Evolutionary conservation across 2,113 vertebrate species (phyloP).

Genomic region (Chaetops frenatus): DNA sequence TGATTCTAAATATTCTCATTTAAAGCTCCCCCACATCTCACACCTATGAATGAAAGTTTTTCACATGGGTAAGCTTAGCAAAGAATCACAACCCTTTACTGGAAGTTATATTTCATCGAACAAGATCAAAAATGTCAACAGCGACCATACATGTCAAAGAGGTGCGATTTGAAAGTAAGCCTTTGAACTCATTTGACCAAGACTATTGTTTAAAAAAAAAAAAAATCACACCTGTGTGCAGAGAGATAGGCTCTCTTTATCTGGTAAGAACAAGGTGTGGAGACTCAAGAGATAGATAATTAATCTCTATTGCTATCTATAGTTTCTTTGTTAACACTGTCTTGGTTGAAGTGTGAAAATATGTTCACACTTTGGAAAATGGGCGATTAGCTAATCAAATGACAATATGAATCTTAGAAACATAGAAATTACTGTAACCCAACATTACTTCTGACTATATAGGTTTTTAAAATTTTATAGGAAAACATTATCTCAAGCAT

Average conservation of each 20-base stretch:
- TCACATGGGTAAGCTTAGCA: background rate
- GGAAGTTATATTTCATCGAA: slow-evolving; percentile 54
- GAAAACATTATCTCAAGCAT: background rate
- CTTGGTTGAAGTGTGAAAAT: slow-evolving; percentile 79
- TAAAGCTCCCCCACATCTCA: slow-evolving; percentile 15
- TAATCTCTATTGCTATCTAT: slow-evolving; percentile 82
- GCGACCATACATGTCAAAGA: slow-evolving; percentile 34
- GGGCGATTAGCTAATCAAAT: slow-evolving; percentile 79
- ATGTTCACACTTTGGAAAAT: slow-evolving; percentile 78
- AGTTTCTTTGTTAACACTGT: slow-evolving; percentile 80
- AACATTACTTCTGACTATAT: slow-evolving; percentile 47
- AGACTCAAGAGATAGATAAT: slow-evolving; percentile 75
- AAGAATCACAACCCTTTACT: slow-evolving; percentile 46
- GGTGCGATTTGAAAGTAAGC: slow-evolving; percentile 42
- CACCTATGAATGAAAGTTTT: slow-evolving; percentile 12
- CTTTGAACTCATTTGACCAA: slow-evolving; percentile 70
- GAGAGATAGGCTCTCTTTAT: slow-evolving; percentile 66
- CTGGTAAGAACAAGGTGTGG: slow-evolving; percentile 72
- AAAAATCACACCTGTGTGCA: slow-evolving; percentile 72
- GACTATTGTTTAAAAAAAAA: background rate
- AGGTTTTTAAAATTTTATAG: background rate
- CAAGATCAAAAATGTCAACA: slow-evolving; percentile 58
- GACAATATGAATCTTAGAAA: slow-evolving; percentile 75
- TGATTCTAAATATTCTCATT: slow-evolving; percentile 33
- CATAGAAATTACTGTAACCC: slow-evolving; percentile 67